Percentiles rank a stretch among this genome's conserved stretches.
phyloP scores from a whole-genome alignment of 92 coral and sea anemone genomes.

The Zoanthus gigantus region DNA sequence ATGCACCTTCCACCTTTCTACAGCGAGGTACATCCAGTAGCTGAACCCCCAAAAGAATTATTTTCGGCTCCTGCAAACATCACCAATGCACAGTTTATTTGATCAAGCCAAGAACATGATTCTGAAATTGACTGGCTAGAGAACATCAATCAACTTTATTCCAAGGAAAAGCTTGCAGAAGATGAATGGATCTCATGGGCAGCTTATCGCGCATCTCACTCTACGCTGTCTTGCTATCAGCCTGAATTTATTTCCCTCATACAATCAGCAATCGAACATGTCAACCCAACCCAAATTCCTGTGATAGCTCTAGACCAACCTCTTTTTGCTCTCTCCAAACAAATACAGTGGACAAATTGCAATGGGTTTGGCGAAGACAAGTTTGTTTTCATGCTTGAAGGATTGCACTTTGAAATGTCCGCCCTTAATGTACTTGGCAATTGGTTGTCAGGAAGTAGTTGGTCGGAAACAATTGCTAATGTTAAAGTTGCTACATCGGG shows the following conservation, averaged over 20 bases:
- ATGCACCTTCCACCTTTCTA: conserved; percentile 6
- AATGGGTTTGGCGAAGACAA: background rate
- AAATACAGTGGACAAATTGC: background rate
- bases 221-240: conserved; percentile 1
- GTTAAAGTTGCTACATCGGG: conserved; percentile 8
- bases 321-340: background rate
- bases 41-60: background rate
- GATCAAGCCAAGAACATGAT: background rate
- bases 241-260: conserved; percentile 48
- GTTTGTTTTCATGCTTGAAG: conserved; percentile 11
- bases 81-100: background rate
- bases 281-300: background rate
- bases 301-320: background rate
- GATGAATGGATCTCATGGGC: conserved; percentile 1
- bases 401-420: conserved; percentile 15
- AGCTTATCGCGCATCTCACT: conserved; percentile 25
- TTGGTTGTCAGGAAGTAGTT: background rate
- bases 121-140: background rate
- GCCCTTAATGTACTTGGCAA: conserved; percentile 13
- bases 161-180: background rate
- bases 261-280: background rate
- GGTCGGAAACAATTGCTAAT: background rate
- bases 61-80: background rate
- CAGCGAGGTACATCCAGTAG: conserved; percentile 4
- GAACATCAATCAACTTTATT: no score